Conservation (phyloP, 1,140 invertebrate genomes). For the Leptinotarsa undecemlineata region DNA sequence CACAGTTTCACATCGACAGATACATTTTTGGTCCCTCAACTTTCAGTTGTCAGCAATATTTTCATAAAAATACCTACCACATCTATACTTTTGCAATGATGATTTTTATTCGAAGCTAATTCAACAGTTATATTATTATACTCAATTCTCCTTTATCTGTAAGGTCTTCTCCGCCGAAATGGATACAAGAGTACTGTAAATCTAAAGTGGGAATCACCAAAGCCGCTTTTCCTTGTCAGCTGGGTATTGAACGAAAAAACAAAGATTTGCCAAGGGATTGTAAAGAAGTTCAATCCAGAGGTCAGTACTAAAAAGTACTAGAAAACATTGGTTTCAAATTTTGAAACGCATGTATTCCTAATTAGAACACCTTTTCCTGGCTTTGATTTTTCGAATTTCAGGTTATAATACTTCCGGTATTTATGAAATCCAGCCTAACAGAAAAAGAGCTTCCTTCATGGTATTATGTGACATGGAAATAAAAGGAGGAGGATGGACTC, state of each 20-base stretch:
- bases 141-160: no score
- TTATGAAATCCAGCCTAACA: slow-evolving; percentile 49
- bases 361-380: no score
- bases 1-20: no score
- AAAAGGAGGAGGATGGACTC: slow-evolving; percentile 64
- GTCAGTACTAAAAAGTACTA: not conserved
- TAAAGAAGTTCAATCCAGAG: not conserved
- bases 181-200: not conserved
- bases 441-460: slow-evolving; percentile 58
- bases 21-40: no score
- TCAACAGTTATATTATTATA: no score
- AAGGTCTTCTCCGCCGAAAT: not conserved
- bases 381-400: not conserved
- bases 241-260: not conserved
- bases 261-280: not conserved
- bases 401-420: slow-evolving; percentile 48
- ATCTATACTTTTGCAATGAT: no score
- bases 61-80: no score
- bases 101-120: no score
- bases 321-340: no score
- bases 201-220: not conserved
- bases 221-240: not conserved
- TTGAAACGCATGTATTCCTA: no score
- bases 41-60: no score
- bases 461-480: slow-evolving; percentile 67